Evolutionary conservation across 2,113 vertebrate species (phyloP), one percentile per base, ranked within the genome.

Genomic region (Cercocebus atys): DNA sequence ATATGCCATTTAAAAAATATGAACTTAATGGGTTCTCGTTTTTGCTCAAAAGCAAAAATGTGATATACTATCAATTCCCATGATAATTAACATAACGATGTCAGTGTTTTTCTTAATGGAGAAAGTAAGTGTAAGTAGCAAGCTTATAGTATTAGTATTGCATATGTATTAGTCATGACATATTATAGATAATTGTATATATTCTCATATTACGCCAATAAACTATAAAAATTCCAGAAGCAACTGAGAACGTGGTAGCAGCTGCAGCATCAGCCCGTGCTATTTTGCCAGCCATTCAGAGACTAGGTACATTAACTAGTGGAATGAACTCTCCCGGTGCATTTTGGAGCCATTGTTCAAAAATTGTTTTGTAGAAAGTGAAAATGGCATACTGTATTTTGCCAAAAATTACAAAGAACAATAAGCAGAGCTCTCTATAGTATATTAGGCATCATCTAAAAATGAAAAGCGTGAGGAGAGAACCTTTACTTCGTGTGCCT

Each of bases 161-260:
- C 89, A n/a, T n/a, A 43, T 96, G 57, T 94, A 90, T 96, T 97
- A 97, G 79, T 97, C 83, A 90, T 96, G 96, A 95, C 55, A 95
- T 92, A 78, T 68, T 96, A 88, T 90, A 96, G 68, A 90, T 97
- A 98, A 96, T 96, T 97, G 87, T 81, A 76, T 96, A 80, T 84
- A 93, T 35, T 93, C 86, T 97, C 79, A 85, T 0, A 3, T 97
- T 94, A 97, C 1, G 0, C 83, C 76, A 97, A 47, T 93, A 94
- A 94, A 96, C 89, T 83, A 57, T 88, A 96, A 97, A 97, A 95
- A 96, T 95, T 94, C 87, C 70, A 76, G 68, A 93, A 93, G 97
- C 97, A 97, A 95, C 87, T 94, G 95, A 97, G 95, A 97, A 84
- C 35, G 17, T 43, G 55, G 80, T 93, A 88, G 95, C 87, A 95